These are phyloP conservation scores for Melanotus villosus DNA, from an alignment of 2,888 invertebrate species.

Conservation along the genomic window DNA sequence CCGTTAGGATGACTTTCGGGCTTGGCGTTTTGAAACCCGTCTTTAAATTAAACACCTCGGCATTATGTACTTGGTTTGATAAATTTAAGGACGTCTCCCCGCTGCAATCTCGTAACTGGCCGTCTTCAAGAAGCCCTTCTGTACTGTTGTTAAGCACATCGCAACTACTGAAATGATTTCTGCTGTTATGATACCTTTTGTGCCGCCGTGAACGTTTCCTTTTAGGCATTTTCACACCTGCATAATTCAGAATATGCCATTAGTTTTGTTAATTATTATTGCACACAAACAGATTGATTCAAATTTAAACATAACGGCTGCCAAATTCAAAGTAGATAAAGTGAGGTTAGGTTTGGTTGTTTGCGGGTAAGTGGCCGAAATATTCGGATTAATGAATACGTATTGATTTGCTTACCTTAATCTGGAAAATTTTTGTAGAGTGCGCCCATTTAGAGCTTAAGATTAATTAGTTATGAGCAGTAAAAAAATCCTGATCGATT, in stretches of 20 bases:
- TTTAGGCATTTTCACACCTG: conserved; percentile 16
- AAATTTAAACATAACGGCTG: conserved; percentile 7
- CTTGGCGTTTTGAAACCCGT: neutral
- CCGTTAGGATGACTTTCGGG: neutral
- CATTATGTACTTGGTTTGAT: no score
- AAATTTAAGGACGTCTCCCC: neutral
- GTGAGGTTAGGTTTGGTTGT: no score
- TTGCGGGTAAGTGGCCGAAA: no score
- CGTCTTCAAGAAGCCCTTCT: neutral
- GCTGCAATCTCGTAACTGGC: neutral
- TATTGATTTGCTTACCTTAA: no score
- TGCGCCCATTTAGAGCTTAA: no score
- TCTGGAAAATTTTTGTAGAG: no score
- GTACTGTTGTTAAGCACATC: neutral
- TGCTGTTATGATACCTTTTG: neutral
- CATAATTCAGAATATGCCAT: no score
- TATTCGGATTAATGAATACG: no score
- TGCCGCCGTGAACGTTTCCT: conserved; percentile 22
- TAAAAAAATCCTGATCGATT: no score
- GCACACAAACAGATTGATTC: neutral
- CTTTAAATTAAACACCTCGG: no score
- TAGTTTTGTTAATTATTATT: neutral
- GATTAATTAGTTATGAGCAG: no score
- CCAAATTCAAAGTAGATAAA: conserved; percentile 13
- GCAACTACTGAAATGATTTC: neutral